Percentiles rank a stretch among this genome's conserved stretches.
phyloP scores from a whole-genome alignment of 2,888 invertebrate genomes.

The Petrolisthes cinctipes region DNA sequence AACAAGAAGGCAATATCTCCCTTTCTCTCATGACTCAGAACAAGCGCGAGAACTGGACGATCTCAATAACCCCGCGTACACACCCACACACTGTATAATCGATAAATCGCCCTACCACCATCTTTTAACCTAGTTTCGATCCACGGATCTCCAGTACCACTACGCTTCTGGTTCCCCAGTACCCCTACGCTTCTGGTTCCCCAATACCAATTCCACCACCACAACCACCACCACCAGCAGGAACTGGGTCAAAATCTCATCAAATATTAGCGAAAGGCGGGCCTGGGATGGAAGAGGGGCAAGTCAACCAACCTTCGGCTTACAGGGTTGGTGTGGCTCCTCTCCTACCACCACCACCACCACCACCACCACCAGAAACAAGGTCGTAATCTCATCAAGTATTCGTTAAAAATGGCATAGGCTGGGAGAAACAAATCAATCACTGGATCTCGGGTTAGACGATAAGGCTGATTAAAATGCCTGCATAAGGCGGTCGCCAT shows the following conservation, averaged over 20 bases:
- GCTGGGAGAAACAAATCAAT: too few species aligned
- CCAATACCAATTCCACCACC: too few species aligned
- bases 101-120: neutral
- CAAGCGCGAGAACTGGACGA: neutral
- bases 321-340: neutral
- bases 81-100: neutral
- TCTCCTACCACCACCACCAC: too few species aligned
- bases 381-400: too few species aligned
- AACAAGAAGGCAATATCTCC: too few species aligned
- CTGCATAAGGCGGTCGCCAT: too few species aligned
- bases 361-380: too few species aligned
- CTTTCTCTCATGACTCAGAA: too few species aligned
- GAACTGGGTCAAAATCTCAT: neutral
- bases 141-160: neutral
- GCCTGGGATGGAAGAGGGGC: neutral
- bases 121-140: neutral
- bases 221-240: too few species aligned
- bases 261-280: neutral
- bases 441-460: too few species aligned
- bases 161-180: neutral
- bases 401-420: too few species aligned
- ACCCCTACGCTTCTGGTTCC: neutral
- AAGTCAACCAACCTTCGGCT: neutral
- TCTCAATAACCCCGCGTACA: conserved; percentile 6
- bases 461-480: too few species aligned